phyloP scores from a whole-genome alignment of 2,113 vertebrate species.

The Hydrochoerus hydrochaeris region DNA sequence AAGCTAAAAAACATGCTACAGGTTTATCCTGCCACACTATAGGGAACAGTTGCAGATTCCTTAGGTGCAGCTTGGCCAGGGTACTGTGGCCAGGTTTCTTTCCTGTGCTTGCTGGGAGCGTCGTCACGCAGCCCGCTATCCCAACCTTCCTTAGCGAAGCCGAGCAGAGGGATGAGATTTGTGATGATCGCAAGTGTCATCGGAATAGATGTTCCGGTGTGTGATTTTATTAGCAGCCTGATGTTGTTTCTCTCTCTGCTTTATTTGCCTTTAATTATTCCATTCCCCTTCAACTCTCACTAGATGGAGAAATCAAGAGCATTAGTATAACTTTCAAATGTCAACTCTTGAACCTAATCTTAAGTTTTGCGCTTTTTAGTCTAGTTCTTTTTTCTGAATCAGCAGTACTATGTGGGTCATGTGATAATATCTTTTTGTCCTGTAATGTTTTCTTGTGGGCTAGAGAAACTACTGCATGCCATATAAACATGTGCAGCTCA shows the following conservation, averaged over 20 bases:
- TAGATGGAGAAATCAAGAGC: not conserved
- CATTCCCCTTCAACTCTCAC: not conserved
- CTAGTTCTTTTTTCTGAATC: not conserved
- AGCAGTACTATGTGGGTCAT: not conserved
- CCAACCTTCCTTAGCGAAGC: not conserved
- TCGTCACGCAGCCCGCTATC: accelerated
- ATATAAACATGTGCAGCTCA: not conserved
- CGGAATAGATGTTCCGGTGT: not conserved
- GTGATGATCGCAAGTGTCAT: not conserved
- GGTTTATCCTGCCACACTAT: not conserved
- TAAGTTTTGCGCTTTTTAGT: not conserved
- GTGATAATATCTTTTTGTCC: not conserved
- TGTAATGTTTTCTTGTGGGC: slow-evolving; percentile 33
- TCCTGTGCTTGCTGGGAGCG: not conserved
- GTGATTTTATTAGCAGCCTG: not conserved
- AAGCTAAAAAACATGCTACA: not conserved
- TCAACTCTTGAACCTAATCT: not conserved
- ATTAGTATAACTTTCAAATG: not conserved
- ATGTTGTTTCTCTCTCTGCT: slow-evolving; percentile 18
- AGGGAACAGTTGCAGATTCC: not conserved
- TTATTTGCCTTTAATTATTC: slow-evolving; percentile 38
- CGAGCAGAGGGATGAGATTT: not conserved
- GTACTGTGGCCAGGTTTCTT: not conserved
- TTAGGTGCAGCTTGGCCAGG: not conserved
- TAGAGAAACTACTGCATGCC: not conserved